These are phyloP conservation scores for Rhamnusium bicolor DNA, from an alignment of 2,888 invertebrate genomes.

Conservation along the genomic window DNA sequence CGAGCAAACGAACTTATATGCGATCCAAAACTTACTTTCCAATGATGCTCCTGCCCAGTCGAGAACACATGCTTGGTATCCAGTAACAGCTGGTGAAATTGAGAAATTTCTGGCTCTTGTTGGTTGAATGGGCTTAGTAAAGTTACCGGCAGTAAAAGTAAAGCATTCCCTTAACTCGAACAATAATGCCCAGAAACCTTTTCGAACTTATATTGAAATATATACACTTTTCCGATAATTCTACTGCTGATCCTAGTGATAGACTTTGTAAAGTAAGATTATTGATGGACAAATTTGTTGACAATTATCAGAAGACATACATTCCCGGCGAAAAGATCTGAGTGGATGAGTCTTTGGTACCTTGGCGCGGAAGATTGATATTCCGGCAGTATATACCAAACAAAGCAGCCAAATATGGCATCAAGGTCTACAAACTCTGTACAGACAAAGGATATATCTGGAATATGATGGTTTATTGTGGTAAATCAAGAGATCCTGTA, in stretches of 20 bases:
- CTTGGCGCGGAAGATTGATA: constrained; percentile 38
- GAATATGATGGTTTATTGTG: constrained; percentile 34
- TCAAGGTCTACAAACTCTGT: constrained; percentile 39
- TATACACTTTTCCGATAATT: too few relatives aligned
- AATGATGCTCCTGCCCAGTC: constrained; percentile 25
- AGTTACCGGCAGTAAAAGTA: constrained; percentile 35
- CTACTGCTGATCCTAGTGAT: too few relatives aligned
- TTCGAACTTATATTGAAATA: too few relatives aligned
- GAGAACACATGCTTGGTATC: constrained; percentile 32
- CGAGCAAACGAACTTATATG: too few relatives aligned
- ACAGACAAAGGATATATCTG: constrained; percentile 41
- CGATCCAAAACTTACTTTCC: constrained; percentile 29
- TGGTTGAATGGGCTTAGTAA: constrained; percentile 36
- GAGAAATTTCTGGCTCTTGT: constrained; percentile 20
- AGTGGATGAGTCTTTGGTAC: constrained; percentile 39
- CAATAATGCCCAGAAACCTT: constrained; percentile 25
- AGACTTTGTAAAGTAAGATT: too few relatives aligned
- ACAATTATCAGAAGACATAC: too few relatives aligned
- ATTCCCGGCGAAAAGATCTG: too few relatives aligned
- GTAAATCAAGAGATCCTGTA: not conserved
- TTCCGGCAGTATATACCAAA: constrained; percentile 43
- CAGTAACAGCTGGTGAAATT: not conserved
- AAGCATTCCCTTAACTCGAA: constrained; percentile 36
- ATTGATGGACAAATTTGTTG: too few relatives aligned
- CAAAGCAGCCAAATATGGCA: too few relatives aligned